Evolutionary conservation across 2,888 invertebrate species (phyloP).

Genomic region (Mesopsocus fuscifrons): DNA sequence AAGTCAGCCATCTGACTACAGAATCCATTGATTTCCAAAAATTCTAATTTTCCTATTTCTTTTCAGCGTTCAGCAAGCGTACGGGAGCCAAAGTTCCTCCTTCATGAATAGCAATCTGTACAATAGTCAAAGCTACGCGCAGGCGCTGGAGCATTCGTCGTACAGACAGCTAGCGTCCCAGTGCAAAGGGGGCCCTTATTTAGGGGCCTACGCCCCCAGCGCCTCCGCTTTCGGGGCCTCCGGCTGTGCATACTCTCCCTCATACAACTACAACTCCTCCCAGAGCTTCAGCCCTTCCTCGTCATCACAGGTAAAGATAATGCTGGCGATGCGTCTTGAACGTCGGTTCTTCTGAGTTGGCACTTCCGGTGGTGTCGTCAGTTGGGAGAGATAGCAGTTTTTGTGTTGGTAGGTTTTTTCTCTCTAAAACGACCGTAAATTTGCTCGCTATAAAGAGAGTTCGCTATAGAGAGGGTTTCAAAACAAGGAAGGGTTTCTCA

Average conservation of each 20-base stretch:
- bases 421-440: too few species aligned
- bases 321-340: too few species aligned
- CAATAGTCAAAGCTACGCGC: slow-evolving; percentile 12
- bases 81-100: slow-evolving; percentile 24
- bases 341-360: too few species aligned
- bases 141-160: slow-evolving; percentile 9
- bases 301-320: too few species aligned
- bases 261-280: slow-evolving; percentile 8
- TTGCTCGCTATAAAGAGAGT: too few species aligned
- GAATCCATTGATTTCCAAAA: not conserved
- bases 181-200: not conserved
- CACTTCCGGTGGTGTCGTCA: too few species aligned
- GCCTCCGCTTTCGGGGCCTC: not conserved
- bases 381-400: too few species aligned
- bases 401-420: too few species aligned
- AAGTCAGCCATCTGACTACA: too few species aligned
- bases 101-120: slow-evolving; percentile 18
- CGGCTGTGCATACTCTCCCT: slow-evolving; percentile 4
- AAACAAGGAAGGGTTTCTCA: too few species aligned
- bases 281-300: not conserved
- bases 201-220: not conserved
- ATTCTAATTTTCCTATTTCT: too few species aligned
- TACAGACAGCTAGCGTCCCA: slow-evolving; percentile 6
- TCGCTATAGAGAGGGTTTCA: too few species aligned
- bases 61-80: slow-evolving; percentile 31